phyloP scores from a whole-genome alignment of 2,888 invertebrate genomes.

The Brenthis daphne region DNA sequence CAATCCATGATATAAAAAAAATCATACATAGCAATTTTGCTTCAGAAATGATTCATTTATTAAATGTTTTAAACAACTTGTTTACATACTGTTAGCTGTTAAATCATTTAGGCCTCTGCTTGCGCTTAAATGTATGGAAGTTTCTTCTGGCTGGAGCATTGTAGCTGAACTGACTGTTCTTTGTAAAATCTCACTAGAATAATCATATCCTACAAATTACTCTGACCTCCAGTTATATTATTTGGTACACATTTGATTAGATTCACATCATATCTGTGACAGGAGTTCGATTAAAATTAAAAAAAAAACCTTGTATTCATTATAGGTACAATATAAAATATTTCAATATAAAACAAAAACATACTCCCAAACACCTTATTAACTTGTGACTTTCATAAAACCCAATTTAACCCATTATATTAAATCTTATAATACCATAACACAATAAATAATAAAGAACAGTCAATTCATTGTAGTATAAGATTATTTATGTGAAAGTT shows the following conservation, averaged over 20 bases:
- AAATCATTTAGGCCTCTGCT: conserved; percentile 34
- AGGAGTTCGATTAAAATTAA: background rate
- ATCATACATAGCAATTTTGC: conserved; percentile 21
- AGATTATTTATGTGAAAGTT: background rate
- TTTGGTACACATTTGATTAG: background rate
- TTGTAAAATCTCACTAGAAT: conserved; percentile 9
- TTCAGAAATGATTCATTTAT: conserved; percentile 15
- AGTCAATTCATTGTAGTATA: background rate
- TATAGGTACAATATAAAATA: too few species aligned
- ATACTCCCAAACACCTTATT: too few species aligned
- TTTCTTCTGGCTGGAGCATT: conserved; percentile 39
- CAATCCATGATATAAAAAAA: conserved; percentile 6
- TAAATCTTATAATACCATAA: too few species aligned
- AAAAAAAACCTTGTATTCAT: background rate
- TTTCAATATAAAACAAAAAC: too few species aligned
- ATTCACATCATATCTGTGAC: background rate
- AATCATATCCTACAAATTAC: conserved; percentile 9
- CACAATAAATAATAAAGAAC: background rate
- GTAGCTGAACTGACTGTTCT: conserved; percentile 32
- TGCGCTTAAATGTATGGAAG: conserved; percentile 35
- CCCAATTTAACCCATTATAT: too few species aligned
- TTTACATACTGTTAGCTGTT: conserved; percentile 26
- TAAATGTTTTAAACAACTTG: conserved; percentile 9
- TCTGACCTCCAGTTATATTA: background rate
- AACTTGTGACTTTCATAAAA: too few species aligned